These are phyloP conservation scores for Acronicta leporina DNA, from an alignment of 2,888 invertebrate species.

Conservation along the genomic window DNA sequence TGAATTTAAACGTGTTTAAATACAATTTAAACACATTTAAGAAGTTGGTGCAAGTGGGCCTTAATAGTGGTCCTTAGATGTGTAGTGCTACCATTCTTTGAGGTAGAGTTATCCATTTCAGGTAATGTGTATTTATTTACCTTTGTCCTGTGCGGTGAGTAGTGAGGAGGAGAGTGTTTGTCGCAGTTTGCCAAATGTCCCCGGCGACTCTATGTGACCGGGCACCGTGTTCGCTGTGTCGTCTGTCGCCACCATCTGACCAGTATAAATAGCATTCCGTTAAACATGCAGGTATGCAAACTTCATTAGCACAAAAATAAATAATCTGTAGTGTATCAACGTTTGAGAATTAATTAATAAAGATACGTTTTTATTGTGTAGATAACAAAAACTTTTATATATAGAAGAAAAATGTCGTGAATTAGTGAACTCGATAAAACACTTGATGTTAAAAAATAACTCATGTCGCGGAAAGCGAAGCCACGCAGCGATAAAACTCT, in stretches of 20 bases:
- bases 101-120: conserved; percentile 10
- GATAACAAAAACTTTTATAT: conserved; percentile 44
- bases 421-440: conserved; percentile 70
- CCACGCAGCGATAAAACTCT: conserved; percentile 80
- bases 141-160: conserved; percentile 95
- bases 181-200: conserved; percentile 94
- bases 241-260: conserved; percentile 95
- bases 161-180: conserved; percentile 95
- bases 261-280: conserved; percentile 41
- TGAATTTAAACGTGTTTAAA: too few species aligned
- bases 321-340: not conserved
- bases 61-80: conserved; percentile 16
- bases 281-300: not conserved
- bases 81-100: conserved; percentile 5
- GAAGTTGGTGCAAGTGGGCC: too few species aligned
- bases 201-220: conserved; percentile 91
- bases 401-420: conserved; percentile 58
- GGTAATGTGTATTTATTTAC: conserved; percentile 74
- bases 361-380: conserved; percentile 15
- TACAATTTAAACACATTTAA: too few species aligned
- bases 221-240: conserved; percentile 90
- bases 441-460: conserved; percentile 69
- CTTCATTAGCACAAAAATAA: not conserved
- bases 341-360: conserved; percentile 10
- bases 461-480: conserved; percentile 74